phyloP scores from a whole-genome alignment of 1,140 invertebrate genomes.

The Fragariocoptes setiger region DNA sequence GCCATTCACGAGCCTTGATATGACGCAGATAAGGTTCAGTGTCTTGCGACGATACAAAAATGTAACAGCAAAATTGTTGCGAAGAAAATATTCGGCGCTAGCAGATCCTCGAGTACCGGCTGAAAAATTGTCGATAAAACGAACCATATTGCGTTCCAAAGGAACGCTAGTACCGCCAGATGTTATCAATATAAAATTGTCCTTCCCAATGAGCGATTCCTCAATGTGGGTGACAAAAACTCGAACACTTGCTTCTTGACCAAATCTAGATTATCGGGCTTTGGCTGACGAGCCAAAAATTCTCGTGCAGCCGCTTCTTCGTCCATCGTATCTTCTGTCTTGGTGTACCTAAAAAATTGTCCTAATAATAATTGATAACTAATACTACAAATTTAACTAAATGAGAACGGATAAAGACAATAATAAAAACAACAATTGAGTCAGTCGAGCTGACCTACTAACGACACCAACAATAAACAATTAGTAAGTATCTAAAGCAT shows the following conservation, averaged over 20 bases:
- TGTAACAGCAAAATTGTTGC: conserved; percentile 27
- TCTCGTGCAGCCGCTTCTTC: not conserved
- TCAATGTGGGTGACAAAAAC: not conserved
- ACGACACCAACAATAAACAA: too few species aligned
- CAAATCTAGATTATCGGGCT: not conserved
- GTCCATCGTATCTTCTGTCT: not conserved
- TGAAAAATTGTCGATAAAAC: conserved; percentile 95
- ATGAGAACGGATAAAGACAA: too few species aligned
- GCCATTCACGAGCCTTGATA: conserved; percentile 29
- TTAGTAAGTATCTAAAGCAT: too few species aligned
- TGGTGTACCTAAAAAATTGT: too few species aligned
- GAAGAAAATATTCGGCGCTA: conserved; percentile 71
- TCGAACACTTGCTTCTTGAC: not conserved
- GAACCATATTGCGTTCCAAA: conserved; percentile 74
- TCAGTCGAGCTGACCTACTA: too few species aligned
- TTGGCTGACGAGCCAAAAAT: not conserved
- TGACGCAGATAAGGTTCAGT: conserved; percentile 61
- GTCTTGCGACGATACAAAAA: conserved; percentile 35
- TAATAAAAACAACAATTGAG: too few species aligned
- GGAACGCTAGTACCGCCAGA: conserved; percentile 88
- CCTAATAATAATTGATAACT: too few species aligned
- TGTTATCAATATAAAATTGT: conserved; percentile 14
- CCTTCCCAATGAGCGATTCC: not conserved
- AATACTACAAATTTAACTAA: too few species aligned
- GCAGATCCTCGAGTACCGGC: conserved; percentile 68